phyloP scores from a whole-genome alignment of 2,113 vertebrate genomes.

The Paraplagusia blochii region DNA sequence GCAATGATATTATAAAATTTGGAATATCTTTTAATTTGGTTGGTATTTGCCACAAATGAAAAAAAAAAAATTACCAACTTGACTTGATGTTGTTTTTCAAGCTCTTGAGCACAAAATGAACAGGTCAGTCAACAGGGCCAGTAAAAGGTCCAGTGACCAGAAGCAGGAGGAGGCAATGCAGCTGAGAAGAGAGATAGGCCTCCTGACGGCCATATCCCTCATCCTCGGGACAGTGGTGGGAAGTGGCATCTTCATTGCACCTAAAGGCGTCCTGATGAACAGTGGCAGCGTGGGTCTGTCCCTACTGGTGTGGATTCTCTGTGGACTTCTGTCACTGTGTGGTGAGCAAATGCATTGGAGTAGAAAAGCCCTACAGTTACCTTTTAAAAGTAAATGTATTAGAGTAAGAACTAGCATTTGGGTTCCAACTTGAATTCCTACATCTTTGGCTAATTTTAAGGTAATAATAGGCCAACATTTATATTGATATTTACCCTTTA shows the following conservation, averaged over 20 bases:
- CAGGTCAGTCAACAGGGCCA: conserved; percentile 19
- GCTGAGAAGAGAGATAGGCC: conserved; percentile 74
- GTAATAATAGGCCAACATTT: no score
- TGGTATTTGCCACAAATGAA: no score
- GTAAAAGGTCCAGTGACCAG: conserved; percentile 1
- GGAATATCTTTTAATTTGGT: no score
- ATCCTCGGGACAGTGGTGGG: conserved; percentile 85
- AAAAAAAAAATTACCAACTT: no score
- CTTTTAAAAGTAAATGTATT: no score
- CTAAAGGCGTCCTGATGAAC: conserved; percentile 85
- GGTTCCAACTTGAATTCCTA: no score
- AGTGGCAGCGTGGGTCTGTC: conserved; percentile 84
- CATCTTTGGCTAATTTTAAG: no score
- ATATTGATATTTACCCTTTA: no score
- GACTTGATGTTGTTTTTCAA: not conserved
- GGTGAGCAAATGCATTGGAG: conserved; percentile 68
- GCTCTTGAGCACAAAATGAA: conserved; percentile 28
- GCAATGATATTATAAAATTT: no score
- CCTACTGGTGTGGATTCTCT: conserved; percentile 80
- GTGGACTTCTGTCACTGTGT: conserved; percentile 82
- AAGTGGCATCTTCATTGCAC: conserved; percentile 89
- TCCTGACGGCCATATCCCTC: conserved; percentile 77
- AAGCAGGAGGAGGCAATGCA: conserved; percentile 41
- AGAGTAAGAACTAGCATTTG: no score
- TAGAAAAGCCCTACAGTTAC: not conserved